Base-by-base conservation (phyloP, 2,888 invertebrate species). In the Tortrix viridana region DNA sequence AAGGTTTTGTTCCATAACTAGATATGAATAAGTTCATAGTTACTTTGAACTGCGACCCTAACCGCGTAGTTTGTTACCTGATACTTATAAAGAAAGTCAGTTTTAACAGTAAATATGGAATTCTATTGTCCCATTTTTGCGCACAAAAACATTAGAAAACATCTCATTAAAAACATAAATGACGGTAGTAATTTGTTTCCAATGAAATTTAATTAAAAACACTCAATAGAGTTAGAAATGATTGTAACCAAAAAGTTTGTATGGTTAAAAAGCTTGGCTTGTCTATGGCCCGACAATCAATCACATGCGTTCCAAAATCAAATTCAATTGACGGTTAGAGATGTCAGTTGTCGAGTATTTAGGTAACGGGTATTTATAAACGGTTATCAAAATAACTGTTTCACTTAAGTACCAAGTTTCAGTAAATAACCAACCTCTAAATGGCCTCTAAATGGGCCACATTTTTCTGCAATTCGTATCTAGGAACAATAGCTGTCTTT, bases 301-400 rank as follows among this genome's bases (percentile, higher is more conserved):
- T 67, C 67, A 67, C 64, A 65, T 23, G 46, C 44, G 62, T 67
- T 61, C 61, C 37, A 67, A 67, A 68, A 53, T 66, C 61, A 38
- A 68, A 67, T 59, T 66, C 44, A 66, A 67, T 66, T 66, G 66
- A 57, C 56, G 46, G 56, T 50, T 57, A 44, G 58, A 50, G 58
- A 50, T 52, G 62, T 57, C 50, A 57, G 38, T 22, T 4, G 20
- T 19, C n/a, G 37, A 53, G 53, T 53, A 38, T n/a, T 32, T 20
- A 7, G 18, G 50, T 50, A 50, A 50, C 50, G 50, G 50, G n/a
- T 50, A 19, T 50, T 50, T 50, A 19, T 3, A 23, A 23, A 18
- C 19, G 19, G 44, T 44, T 19, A 12, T 16, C 6, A 5, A 44
- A 44, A 3, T 19, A 44, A 44, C 19, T 32, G 32, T 32, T 32